Base-by-base conservation (phyloP, 2,888 invertebrate species). In the Eupithecia vulgata region DNA sequence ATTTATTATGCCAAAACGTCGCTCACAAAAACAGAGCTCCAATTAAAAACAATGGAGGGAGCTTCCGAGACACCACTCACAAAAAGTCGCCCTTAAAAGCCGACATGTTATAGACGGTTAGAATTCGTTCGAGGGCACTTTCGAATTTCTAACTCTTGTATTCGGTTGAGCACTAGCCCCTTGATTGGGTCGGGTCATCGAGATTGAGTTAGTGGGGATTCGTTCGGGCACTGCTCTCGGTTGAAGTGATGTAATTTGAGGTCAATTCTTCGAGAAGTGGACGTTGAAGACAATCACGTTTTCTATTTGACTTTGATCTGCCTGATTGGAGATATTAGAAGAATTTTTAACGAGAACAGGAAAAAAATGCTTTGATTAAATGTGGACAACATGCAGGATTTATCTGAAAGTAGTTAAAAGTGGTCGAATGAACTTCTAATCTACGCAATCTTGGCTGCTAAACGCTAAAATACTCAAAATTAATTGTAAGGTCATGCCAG, bases 101-200 rank as follows among this genome's bases (percentile, higher is more conserved):
- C 83, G 74, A 72, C 77, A 73, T 74, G 78, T 82, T 86, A 79
- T 82, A 85, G 84, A 83, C 81, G 82, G 81, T 81, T 80, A 79
- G 78, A 80, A 76, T 79, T 77, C 79, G 78, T 79, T 74, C 81
- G 80, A 89, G 85, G 78, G 85, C 83, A 77, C 88, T 87, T 81
- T 69, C 40, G 76, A 82, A 78, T 77, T 79, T 59, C 79, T 82
- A 84, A 77, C 87, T 84, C 87, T 90, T 81, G 85, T 88, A 88
- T 87, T 88, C 84, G 81, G 85, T 82, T 82, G 85, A 90, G 88
- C 87, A 83, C 84, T 82, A 81, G 83, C 80, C 61, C 72, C 68
- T 69, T 88, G 90, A 92, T 92, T 91, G 89, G 88, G 90, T 90
- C 83, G 85, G 86, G 85, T 87, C 87, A 89, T 91, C 87, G 87